phyloP scores from a whole-genome alignment of 2,888 invertebrate genomes.

The Drosophila fungiperda region DNA sequence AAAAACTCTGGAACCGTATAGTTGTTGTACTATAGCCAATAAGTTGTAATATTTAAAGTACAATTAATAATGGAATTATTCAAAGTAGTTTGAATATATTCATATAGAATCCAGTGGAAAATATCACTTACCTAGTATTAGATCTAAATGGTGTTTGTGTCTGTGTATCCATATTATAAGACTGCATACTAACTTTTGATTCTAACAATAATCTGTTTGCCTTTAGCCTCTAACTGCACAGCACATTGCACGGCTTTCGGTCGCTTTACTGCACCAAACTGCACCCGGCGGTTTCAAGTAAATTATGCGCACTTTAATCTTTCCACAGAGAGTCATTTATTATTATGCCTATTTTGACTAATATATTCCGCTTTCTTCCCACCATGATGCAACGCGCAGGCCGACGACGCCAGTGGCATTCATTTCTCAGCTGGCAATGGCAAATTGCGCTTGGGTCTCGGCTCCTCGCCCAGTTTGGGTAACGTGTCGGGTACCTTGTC shows the following conservation, averaged over 20 bases:
- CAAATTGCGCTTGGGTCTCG: slow-evolving; percentile 86
- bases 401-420: slow-evolving; percentile 90
- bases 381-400: slow-evolving; percentile 80
- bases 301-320: slow-evolving; percentile 50
- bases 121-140: slow-evolving; percentile 14
- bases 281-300: slow-evolving; percentile 63
- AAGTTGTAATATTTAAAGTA: background rate
- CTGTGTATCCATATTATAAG: slow-evolving; percentile 47
- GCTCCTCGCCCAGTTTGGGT: slow-evolving; percentile 85
- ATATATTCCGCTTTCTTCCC: slow-evolving; percentile 1
- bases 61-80: background rate
- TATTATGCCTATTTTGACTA: slow-evolving; percentile 6
- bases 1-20: background rate
- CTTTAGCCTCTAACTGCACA: slow-evolving; percentile 72
- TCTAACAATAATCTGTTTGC: slow-evolving; percentile 69
- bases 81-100: background rate
- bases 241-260: slow-evolving; percentile 61
- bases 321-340: background rate
- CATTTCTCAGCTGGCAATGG: slow-evolving; percentile 89
- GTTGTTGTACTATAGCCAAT: too few species aligned
- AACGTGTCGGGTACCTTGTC: slow-evolving; percentile 87
- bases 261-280: slow-evolving; percentile 55
- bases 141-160: slow-evolving; percentile 54
- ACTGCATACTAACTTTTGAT: slow-evolving; percentile 81
- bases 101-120: slow-evolving; percentile 24